These are phyloP conservation scores for Brachyalestes nurse DNA, from an alignment of 2,797 vertebrate species.

Conservation along the genomic window DNA sequence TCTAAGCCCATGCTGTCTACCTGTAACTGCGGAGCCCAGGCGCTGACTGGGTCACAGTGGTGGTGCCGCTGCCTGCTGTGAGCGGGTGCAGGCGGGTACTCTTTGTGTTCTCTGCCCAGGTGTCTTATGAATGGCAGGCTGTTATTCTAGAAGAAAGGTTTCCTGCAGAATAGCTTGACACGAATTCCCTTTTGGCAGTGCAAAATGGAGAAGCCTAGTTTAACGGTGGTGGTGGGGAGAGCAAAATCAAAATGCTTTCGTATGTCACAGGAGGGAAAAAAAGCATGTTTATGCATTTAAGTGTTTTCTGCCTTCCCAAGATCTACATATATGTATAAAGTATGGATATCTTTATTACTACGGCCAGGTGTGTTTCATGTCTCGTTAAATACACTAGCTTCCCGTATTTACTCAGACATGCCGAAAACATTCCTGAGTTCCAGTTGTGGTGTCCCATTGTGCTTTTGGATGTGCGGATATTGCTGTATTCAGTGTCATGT, in stretches of 20 bases:
- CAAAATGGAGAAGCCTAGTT: conserved; percentile 47
- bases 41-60: conserved; percentile 63
- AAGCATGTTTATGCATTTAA: conserved; percentile 6
- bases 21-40: conserved; percentile 59
- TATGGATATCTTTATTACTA: not conserved
- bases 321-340: not conserved
- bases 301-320: no score
- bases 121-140: conserved; percentile 58
- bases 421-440: conserved; percentile 21
- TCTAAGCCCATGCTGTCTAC: conserved; percentile 42
- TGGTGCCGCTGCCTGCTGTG: conserved; percentile 57
- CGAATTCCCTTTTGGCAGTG: conserved; percentile 57
- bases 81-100: conserved; percentile 60
- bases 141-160: conserved; percentile 57
- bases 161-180: conserved; percentile 56
- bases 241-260: not conserved
- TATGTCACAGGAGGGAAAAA: conserved; percentile 13
- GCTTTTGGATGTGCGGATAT: conserved; percentile 12
- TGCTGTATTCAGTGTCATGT: conserved; percentile 15
- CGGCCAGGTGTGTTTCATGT: conserved; percentile 22
- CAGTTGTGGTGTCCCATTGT: conserved; percentile 30
- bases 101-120: conserved; percentile 62
- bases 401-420: conserved; percentile 5
- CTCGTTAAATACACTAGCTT: not conserved
- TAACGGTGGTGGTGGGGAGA: conserved; percentile 36